A percentile compares a stretch with the other conserved stretches of the same genome.
phyloP scores from a whole-genome alignment of 2,113 vertebrate species.

The Pelobates fuscus region DNA sequence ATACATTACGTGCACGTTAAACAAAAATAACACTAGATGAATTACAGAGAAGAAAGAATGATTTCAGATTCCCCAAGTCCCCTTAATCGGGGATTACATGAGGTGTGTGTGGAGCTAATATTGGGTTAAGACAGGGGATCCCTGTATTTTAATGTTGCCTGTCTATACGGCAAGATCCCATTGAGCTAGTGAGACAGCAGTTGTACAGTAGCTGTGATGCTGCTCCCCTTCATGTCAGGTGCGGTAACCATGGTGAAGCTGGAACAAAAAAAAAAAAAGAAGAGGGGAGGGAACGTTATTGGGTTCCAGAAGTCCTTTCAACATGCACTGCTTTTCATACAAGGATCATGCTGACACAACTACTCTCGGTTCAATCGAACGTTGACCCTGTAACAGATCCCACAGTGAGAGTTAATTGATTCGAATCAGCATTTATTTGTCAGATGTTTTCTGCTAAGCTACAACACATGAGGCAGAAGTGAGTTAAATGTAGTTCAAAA shows the following conservation, averaged over 20 bases:
- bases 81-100: neutral
- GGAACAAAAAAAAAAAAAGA: conserved; percentile 40
- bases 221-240: conserved; percentile 33
- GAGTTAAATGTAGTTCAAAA: neutral
- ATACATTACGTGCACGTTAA: neutral
- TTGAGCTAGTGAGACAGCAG: neutral
- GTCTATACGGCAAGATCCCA: too few species aligned
- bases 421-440: conserved; percentile 9
- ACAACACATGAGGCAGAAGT: too few species aligned
- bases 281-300: conserved; percentile 34
- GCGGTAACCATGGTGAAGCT: conserved; percentile 46
- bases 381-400: conserved; percentile 18
- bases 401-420: neutral
- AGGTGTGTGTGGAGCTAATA: neutral
- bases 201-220: conserved; percentile 20
- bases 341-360: conserved; percentile 35
- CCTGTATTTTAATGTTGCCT: conserved; percentile 14
- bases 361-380: neutral
- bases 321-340: conserved; percentile 27
- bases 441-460: neutral
- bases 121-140: conserved; percentile 1
- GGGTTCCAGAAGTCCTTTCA: conserved; percentile 40
- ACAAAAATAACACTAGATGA: neutral
- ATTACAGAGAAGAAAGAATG: neutral
- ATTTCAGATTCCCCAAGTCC: neutral